These are phyloP conservation scores for Bemisia tabaci DNA, from an alignment of 1,140 invertebrate genomes.

Conservation along the genomic window DNA sequence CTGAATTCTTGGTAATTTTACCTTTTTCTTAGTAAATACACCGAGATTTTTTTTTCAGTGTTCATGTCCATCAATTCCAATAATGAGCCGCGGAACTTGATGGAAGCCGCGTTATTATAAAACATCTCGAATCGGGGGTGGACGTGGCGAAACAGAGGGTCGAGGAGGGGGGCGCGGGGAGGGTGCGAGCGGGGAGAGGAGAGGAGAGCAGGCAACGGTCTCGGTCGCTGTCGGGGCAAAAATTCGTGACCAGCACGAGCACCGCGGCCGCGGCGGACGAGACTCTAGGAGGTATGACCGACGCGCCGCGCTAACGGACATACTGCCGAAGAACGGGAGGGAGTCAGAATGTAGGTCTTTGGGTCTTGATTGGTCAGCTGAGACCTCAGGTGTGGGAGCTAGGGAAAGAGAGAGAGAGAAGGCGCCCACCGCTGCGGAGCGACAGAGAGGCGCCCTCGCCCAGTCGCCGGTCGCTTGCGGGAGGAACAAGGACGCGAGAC, in stretches of 20 bases:
- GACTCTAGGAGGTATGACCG: not conserved
- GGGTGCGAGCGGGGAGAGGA: not conserved
- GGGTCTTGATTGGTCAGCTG: not conserved
- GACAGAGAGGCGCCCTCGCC: too few species aligned
- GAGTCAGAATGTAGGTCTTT: not conserved
- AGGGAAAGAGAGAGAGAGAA: not conserved
- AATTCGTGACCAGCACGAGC: not conserved
- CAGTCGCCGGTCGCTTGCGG: not conserved
- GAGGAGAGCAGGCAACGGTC: not conserved
- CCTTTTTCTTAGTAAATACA: too few species aligned
- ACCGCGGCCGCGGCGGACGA: too few species aligned
- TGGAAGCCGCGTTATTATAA: not conserved
- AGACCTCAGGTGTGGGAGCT: not conserved
- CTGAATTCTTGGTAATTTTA: too few species aligned
- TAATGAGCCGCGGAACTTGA: not conserved
- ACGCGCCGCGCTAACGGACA: too few species aligned
- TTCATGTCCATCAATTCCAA: not conserved
- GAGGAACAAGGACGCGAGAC: not conserved
- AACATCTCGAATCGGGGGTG: not conserved
- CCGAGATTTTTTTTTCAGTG: not conserved
- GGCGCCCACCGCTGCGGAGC: too few species aligned
- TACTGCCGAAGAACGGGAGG: not conserved
- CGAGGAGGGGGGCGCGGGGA: not conserved
- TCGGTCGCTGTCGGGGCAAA: not conserved
- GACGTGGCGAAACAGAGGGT: not conserved